phyloP scores from a whole-genome alignment of 2,888 invertebrate genomes.

The Agonum fuliginosum region DNA sequence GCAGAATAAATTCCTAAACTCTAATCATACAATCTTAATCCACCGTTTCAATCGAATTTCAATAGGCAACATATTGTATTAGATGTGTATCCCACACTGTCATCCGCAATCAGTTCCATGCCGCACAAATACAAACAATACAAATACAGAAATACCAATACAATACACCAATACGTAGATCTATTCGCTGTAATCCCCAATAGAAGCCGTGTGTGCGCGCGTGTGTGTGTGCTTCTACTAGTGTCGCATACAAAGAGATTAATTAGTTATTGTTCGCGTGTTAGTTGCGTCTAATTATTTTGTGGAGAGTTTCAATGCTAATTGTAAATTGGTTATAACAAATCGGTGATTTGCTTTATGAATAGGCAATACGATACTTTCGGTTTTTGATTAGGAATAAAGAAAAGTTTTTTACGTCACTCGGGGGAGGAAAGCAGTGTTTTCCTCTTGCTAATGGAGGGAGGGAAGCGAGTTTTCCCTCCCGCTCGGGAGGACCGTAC shows the following conservation, averaged over 20 bases:
- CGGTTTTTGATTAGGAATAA: no score
- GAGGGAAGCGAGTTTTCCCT: no score
- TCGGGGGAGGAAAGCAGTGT: no score
- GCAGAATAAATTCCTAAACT: no score
- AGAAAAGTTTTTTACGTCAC: no score
- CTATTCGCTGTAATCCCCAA: not conserved
- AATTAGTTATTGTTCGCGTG: constrained; percentile 20
- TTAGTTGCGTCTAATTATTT: constrained; percentile 16
- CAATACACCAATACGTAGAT: not conserved
- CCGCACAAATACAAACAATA: not conserved
- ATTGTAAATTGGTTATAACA: no score
- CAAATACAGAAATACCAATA: not conserved
- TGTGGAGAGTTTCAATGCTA: no score
- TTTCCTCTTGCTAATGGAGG: no score
- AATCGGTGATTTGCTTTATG: no score
- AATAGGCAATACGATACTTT: no score
- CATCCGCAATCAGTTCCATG: not conserved
- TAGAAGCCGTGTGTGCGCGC: not conserved
- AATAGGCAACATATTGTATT: not conserved
- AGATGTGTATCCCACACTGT: constrained; percentile 5
- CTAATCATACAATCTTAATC: constrained; percentile 18
- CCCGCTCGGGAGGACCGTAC: no score
- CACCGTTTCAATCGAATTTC: constrained; percentile 13
- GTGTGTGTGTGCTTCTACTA: not conserved
- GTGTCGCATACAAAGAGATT: constrained; percentile 13